Conservation (phyloP, 2,888 invertebrate genomes). For the Pyrocoelia pectoralis region DNA sequence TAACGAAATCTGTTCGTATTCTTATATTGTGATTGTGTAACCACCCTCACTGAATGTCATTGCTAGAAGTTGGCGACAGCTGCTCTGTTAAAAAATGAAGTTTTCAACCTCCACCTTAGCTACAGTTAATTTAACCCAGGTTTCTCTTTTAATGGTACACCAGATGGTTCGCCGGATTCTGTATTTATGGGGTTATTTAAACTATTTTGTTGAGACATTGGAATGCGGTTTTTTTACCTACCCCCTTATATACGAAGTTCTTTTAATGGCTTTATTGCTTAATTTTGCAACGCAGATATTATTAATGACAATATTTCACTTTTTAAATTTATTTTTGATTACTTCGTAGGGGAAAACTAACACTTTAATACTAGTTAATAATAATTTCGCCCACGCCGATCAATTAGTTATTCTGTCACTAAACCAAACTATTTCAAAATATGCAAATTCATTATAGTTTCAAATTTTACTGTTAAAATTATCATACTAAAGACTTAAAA, state of each 20-base stretch:
- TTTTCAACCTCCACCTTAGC: constrained; percentile 61
- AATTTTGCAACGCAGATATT: constrained; percentile 14
- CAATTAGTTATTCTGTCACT: too few relatives aligned
- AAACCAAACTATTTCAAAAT: too few relatives aligned
- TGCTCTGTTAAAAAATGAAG: constrained; percentile 60
- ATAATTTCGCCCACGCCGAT: neutral
- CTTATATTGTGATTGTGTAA: constrained; percentile 60
- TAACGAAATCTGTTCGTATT: constrained; percentile 55
- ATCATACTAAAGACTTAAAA: too few relatives aligned
- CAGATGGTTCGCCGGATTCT: constrained; percentile 33
- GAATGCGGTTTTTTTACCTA: constrained; percentile 29
- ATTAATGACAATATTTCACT: neutral
- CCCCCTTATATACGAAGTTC: neutral
- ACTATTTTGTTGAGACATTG: constrained; percentile 19
- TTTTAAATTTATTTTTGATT: neutral
- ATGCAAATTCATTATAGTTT: too few relatives aligned
- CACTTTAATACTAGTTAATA: too few relatives aligned
- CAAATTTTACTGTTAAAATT: too few relatives aligned
- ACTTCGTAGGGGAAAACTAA: neutral
- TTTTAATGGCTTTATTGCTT: constrained; percentile 7
- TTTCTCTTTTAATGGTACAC: constrained; percentile 39
- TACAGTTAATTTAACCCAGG: constrained; percentile 61
- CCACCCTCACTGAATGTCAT: constrained; percentile 61
- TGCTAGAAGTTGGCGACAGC: constrained; percentile 54
- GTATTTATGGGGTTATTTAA: neutral